phyloP scores from a whole-genome alignment of 2,113 vertebrate genomes.

The Megaptera novaeangliae region DNA sequence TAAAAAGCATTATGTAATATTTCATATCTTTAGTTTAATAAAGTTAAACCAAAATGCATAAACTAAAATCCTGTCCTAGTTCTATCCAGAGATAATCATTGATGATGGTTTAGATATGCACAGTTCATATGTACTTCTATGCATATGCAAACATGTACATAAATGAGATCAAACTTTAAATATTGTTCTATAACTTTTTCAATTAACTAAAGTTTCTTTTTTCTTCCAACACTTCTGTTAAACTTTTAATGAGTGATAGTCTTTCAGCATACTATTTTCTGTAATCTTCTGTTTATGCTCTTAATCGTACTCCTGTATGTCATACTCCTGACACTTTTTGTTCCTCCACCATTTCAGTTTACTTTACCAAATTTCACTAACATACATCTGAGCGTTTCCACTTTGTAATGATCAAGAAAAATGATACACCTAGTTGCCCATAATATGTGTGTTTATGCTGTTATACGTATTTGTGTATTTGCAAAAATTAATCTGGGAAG shows the following conservation, averaged over 20 bases:
- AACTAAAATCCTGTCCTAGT: not conserved
- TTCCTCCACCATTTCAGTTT: not conserved
- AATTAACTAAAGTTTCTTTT: not conserved
- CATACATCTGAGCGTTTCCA: not conserved
- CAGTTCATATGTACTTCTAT: not conserved
- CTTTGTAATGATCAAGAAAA: not conserved
- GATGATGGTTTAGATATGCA: not conserved
- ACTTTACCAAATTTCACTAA: not conserved
- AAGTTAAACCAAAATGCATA: not conserved
- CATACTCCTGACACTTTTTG: not conserved
- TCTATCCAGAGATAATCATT: not conserved
- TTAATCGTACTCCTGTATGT: not conserved
- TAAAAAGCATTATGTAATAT: not conserved
- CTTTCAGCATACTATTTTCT: not conserved
- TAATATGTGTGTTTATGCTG: not conserved
- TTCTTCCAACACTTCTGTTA: not conserved
- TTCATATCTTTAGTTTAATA: not conserved
- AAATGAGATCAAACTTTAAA: not conserved
- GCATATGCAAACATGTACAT: not conserved
- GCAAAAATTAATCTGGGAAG: not conserved
- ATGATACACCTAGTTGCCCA: not conserved
- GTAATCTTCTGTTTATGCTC: not conserved
- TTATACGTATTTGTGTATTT: not conserved
- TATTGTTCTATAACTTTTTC: not conserved
- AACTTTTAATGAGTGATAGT: not conserved